A percentile compares a stretch with the other conserved stretches of the same genome.
phyloP scores from a whole-genome alignment of 2,888 invertebrate species.

The Hoplodrina ambigua region DNA sequence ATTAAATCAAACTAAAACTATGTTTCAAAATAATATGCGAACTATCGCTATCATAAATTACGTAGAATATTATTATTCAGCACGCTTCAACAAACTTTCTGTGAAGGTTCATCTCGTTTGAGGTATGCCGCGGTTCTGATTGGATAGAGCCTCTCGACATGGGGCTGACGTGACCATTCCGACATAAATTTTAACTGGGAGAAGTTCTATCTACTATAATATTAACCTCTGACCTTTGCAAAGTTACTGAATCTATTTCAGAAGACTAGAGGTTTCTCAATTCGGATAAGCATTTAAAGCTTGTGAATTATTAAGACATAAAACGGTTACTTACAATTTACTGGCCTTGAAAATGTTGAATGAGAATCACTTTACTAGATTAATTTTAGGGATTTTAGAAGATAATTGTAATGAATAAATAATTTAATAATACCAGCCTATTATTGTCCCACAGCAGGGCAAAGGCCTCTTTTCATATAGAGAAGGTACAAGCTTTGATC shows the following conservation, averaged over 20 bases:
- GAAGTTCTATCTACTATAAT: constrained; percentile 28
- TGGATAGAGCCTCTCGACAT: constrained; percentile 51
- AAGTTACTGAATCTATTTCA: constrained; percentile 15
- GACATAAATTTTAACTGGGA: constrained; percentile 32
- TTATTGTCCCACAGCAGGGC: no score
- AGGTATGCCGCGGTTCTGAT: constrained; percentile 47
- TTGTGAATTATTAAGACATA: constrained; percentile 25
- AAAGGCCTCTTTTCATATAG: no score
- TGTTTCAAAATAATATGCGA: constrained; percentile 19
- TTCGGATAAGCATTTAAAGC: constrained; percentile 3
- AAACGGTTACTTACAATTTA: not conserved
- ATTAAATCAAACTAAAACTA: constrained; percentile 11
- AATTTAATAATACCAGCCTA: no score
- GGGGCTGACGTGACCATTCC: constrained; percentile 44
- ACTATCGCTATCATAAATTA: constrained; percentile 34
- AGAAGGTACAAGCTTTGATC: no score
- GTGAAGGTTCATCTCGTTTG: constrained; percentile 48
- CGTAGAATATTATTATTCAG: constrained; percentile 60
- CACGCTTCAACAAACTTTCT: constrained; percentile 47
- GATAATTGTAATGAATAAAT: not conserved
- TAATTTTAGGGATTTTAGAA: not conserved
- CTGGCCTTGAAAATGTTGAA: constrained; percentile 4
- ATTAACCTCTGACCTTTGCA: constrained; percentile 32
- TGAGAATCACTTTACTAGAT: not conserved
- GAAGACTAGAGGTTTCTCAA: constrained; percentile 5